Evolutionary conservation across 2,888 invertebrate genomes (phyloP), one percentile per base, ranked within the genome.

Genomic region (Perithous albicinctus): DNA sequence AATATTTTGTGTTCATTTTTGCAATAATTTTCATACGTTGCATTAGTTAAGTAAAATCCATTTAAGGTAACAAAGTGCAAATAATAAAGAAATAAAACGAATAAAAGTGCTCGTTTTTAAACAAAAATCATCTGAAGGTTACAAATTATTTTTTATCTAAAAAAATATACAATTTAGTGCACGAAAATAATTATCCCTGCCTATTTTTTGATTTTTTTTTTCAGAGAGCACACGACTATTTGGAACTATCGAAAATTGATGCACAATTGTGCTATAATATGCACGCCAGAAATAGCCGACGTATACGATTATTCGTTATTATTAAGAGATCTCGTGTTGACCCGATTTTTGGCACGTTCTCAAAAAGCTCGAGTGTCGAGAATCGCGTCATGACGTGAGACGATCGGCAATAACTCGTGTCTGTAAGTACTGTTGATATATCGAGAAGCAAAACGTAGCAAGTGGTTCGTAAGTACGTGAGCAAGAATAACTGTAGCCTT

Each of bases 311-410:
- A 26, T 29, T 4, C 23, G 69, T 54, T 69, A 38, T 38, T 69
- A 54, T 70, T 56, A 43, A 51, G 54, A 26, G 8, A 41, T 70
- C 29, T 74, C 63, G 38, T 54, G 26, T 41, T 54, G 38, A 29
- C 46, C 72, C 43, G 41, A 18, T 29, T 54, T 29, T 74, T 74
- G 74, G 74, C 74, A 8, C n/a, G 38, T 23, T 8, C 12, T 54
- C 74, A 74, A 74, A 73, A 38, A 56, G 56, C 56, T 3, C 32
- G 32, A 56, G 56, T 32, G 15, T 1, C 51, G 20, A 20, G 10
- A 18, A 15, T 48, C 48, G 18, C 64, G 64, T 32, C 43, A 1
- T 29, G 18, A 32, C 2, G 41, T 66, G 63, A 8, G 18, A 8
- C 48, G 18, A 12, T 32, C 54, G 20, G 12, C 43, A 20, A 23